Conservation (phyloP, 2,113 vertebrate genomes). For the Pachycephala philippinensis region DNA sequence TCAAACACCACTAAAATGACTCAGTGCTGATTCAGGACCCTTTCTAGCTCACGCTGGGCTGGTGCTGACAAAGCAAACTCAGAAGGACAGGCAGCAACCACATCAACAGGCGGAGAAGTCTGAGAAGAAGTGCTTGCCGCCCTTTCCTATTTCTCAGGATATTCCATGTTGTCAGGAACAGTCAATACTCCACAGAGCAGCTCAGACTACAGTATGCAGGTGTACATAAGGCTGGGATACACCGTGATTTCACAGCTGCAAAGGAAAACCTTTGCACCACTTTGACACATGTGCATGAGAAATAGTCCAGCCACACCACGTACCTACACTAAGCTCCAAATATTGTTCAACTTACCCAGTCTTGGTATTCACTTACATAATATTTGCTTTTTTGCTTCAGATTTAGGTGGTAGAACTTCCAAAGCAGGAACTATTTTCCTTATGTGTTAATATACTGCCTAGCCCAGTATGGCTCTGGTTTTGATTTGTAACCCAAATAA, state of each 20-base stretch:
- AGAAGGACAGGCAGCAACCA: neutral
- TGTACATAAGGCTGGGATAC: neutral
- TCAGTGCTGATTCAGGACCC: neutral
- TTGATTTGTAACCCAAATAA: neutral
- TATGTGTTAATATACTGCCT: neutral
- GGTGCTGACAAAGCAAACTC: neutral
- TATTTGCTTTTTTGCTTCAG: neutral
- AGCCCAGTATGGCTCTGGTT: neutral
- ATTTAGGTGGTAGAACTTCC: neutral
- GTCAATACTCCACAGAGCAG: neutral
- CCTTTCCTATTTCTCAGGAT: neutral
- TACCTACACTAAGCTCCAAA: neutral
- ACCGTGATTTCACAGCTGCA: neutral
- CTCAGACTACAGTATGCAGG: neutral
- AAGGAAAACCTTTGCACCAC: neutral
- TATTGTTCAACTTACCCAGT: neutral
- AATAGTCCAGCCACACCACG: neutral
- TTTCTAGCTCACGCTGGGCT: neutral
- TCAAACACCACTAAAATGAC: neutral
- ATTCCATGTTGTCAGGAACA: neutral
- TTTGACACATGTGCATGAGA: neutral
- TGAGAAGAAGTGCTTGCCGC: neutral
- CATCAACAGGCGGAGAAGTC: accelerated
- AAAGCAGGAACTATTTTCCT: neutral
- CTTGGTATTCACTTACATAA: accelerated